Percentiles rank a stretch among this genome's conserved stretches.
Evolutionary conservation across 2,113 vertebrate species (phyloP).

Genomic region (Spilogale gracilis): DNA sequence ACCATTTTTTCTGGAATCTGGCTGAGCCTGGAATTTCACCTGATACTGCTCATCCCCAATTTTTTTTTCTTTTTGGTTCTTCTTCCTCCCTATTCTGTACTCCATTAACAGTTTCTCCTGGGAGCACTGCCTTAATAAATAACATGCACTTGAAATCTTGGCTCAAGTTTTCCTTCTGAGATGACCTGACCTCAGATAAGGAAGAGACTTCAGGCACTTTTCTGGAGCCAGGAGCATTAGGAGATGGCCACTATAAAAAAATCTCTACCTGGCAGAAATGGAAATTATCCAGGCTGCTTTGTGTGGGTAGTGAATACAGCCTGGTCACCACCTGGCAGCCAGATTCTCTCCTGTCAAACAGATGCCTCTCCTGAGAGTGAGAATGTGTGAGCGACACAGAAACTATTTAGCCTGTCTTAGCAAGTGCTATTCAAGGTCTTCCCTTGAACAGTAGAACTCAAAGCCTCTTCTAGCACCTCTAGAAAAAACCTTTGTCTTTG

Average conservation of each 20-base stretch:
- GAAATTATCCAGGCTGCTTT: background rate
- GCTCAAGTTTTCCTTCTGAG: slow-evolving; percentile 45
- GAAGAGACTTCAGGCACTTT: slow-evolving; percentile 36
- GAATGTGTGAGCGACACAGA: background rate
- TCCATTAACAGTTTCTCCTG: slow-evolving; percentile 32
- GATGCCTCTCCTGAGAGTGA: background rate
- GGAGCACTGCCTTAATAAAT: slow-evolving; percentile 43
- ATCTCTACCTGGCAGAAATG: background rate
- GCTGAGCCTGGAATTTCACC: slow-evolving; percentile 7
- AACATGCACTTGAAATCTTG: slow-evolving; percentile 43
- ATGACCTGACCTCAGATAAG: slow-evolving; percentile 20
- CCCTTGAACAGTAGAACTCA: background rate
- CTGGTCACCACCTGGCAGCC: slow-evolving; percentile 17
- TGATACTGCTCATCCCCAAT: background rate
- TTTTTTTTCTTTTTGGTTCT: background rate
- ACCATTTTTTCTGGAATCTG: background rate
- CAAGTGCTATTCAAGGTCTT: background rate
- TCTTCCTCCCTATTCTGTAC: background rate
- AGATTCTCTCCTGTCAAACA: background rate
- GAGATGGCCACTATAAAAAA: slow-evolving; percentile 31
- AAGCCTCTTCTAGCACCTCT: background rate
- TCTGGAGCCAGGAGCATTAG: slow-evolving; percentile 28
- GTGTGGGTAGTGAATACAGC: background rate
- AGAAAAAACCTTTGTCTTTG: background rate
- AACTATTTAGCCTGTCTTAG: background rate